A percentile compares a stretch with the other conserved stretches of the same genome.
These are phyloP conservation scores for Lethrus apterus DNA, from an alignment of 1,140 invertebrate genomes.

Conservation along the genomic window DNA sequence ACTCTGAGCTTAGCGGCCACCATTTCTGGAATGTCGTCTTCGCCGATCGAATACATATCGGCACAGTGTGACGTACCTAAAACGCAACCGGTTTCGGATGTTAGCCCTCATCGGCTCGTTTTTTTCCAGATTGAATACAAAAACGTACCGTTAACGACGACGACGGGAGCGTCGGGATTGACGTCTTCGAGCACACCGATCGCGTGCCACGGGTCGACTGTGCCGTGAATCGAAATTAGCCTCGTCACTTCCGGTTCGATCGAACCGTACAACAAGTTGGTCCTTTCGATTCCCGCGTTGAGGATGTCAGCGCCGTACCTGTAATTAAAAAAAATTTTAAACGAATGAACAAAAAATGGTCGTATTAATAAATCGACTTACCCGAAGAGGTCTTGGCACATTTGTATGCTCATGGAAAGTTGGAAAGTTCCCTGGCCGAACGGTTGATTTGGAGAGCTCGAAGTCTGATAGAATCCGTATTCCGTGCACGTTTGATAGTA, in stretches of 20 bases:
- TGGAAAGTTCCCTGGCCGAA: conserved; percentile 56
- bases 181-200: conserved; percentile 40
- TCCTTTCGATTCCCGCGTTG: conserved; percentile 38
- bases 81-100: too few species aligned
- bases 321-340: neutral
- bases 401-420: conserved; percentile 51
- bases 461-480: conserved; percentile 73
- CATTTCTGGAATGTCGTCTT: neutral
- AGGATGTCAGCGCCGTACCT: conserved; percentile 3
- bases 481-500: conserved; percentile 76
- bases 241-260: conserved; percentile 49
- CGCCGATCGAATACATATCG: conserved; percentile 1
- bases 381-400: conserved; percentile 59
- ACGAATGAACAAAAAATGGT: neutral
- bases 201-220: conserved; percentile 56
- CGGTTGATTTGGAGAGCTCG: conserved; percentile 51
- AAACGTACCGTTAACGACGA: conserved; percentile 6
- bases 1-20: neutral
- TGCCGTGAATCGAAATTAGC: conserved; percentile 57
- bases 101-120: too few species aligned
- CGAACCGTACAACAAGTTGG: conserved; percentile 55
- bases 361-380: neutral
- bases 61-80: conserved; percentile 8
- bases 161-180: conserved; percentile 6
- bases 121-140: too few species aligned